phyloP scores from a whole-genome alignment of 2,888 invertebrate species.

The Epinotia ramella region DNA sequence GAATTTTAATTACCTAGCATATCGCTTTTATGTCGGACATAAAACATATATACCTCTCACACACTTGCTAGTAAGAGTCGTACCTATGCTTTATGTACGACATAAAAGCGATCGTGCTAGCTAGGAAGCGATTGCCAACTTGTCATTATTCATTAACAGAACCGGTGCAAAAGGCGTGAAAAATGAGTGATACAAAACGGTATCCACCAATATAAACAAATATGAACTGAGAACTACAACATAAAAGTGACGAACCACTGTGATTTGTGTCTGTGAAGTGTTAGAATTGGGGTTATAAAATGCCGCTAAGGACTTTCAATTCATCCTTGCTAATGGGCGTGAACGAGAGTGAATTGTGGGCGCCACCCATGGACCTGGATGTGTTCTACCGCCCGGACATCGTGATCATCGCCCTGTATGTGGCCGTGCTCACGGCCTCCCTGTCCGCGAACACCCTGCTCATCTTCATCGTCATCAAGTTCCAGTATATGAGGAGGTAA shows the following conservation, averaged over 20 bases:
- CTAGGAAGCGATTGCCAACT: too few species aligned
- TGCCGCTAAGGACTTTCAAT: slow-evolving; percentile 56
- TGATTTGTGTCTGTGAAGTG: slow-evolving; percentile 12
- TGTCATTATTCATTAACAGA: too few species aligned
- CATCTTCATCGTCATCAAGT: slow-evolving; percentile 89
- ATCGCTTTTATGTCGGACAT: neutral
- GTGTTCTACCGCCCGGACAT: slow-evolving; percentile 77
- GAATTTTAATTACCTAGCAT: slow-evolving; percentile 11
- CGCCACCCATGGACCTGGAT: slow-evolving; percentile 66
- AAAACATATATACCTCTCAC: neutral
- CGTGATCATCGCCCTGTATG: slow-evolving; percentile 87
- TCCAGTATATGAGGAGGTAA: slow-evolving; percentile 90
- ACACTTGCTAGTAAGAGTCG: too few species aligned
- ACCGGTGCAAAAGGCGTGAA: neutral
- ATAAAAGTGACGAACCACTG: neutral
- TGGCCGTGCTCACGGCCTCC: slow-evolving; percentile 87
- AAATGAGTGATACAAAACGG: slow-evolving; percentile 16
- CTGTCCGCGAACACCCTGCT: slow-evolving; percentile 88
- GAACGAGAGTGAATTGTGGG: slow-evolving; percentile 62
- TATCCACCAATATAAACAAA: neutral
- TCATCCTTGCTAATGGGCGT: slow-evolving; percentile 53
- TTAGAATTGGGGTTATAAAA: slow-evolving; percentile 39
- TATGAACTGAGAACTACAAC: neutral
- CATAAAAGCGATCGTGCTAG: too few species aligned
- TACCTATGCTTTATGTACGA: too few species aligned